These are phyloP conservation scores for Amphipoea lucens DNA, from an alignment of 2,888 invertebrate genomes.

Conservation along the genomic window DNA sequence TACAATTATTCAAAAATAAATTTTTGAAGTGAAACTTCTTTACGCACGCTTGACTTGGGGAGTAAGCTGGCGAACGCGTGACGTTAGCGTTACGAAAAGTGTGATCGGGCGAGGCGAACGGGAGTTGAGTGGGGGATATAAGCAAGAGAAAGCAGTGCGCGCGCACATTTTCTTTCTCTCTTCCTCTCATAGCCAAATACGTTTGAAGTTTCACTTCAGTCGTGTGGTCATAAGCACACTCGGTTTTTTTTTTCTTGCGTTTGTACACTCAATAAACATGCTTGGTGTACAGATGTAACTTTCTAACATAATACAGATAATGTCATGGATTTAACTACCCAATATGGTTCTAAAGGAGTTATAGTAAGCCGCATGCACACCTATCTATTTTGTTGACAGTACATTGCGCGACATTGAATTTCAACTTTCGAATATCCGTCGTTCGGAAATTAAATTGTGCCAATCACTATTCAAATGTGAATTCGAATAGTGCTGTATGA, in stretches of 20 bases:
- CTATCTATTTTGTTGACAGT: not conserved
- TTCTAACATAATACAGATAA: not conserved
- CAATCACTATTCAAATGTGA: not conserved
- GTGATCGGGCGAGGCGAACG: no score
- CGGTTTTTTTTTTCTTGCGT: not conserved
- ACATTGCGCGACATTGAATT: slow-evolving; percentile 14
- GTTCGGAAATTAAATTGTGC: slow-evolving; percentile 8
- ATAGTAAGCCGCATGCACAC: not conserved
- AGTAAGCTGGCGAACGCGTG: no score
- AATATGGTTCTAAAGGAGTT: not conserved
- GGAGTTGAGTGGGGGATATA: no score
- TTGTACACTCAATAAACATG: slow-evolving; percentile 16
- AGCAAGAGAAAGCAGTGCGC: no score
- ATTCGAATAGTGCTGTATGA: slow-evolving; percentile 4
- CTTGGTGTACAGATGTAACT: not conserved
- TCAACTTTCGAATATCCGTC: slow-evolving; percentile 13
- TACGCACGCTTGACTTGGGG: no score
- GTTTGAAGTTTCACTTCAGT: no score
- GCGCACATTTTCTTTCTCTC: no score
- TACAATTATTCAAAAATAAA: not conserved
- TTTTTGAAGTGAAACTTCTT: not conserved
- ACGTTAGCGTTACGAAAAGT: no score
- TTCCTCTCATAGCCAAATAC: no score
- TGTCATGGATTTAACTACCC: not conserved
- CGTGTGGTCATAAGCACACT: no score